Conservation (phyloP, 2,888 invertebrate genomes). For the Synanthedon andrenaeformis region DNA sequence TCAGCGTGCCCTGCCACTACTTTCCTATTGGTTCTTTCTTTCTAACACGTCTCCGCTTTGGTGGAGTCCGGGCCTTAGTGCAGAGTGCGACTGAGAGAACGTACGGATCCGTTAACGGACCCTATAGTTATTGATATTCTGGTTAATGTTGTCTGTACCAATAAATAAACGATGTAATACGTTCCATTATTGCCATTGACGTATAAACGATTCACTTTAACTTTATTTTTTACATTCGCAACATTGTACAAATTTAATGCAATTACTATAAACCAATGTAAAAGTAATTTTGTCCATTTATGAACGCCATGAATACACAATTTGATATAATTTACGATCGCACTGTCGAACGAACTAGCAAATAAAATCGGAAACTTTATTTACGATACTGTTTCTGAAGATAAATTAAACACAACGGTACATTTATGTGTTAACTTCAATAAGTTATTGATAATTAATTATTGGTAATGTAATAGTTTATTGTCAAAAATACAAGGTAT, state of each 20-base stretch:
- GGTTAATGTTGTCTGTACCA: not conserved
- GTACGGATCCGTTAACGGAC: not conserved
- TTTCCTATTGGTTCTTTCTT: too few relatives aligned
- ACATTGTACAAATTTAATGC: slow-evolving; percentile 7
- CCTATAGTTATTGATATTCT: not conserved
- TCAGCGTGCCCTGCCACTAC: too few relatives aligned
- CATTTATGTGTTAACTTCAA: not conserved
- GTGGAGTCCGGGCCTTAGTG: too few relatives aligned
- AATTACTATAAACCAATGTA: slow-evolving; percentile 11
- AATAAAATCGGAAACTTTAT: not conserved
- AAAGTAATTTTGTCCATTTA: slow-evolving; percentile 15
- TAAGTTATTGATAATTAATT: not conserved
- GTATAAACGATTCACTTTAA: slow-evolving; percentile 1
- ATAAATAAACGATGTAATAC: not conserved
- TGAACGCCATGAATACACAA: slow-evolving; percentile 9
- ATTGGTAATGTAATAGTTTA: too few relatives aligned
- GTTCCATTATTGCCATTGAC: not conserved
- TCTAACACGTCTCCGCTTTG: too few relatives aligned
- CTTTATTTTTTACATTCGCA: slow-evolving; percentile 6
- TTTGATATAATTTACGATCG: slow-evolving; percentile 15
- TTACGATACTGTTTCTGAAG: not conserved
- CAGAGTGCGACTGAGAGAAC: not conserved
- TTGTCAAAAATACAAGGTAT: too few relatives aligned
- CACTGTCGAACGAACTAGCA: slow-evolving; percentile 1
- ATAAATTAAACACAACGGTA: not conserved